Evolutionary conservation across 2,113 vertebrate genomes (phyloP).

Genomic region (mouse (Mus musculus)): GRCm39 chr11:47825001-47825500

Average conservation of each 20-base stretch:
- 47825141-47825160: background rate
- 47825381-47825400: background rate
- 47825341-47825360: background rate
- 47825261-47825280: background rate
- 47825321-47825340: background rate
- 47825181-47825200: background rate
- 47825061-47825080: too few relatives aligned
- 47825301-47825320: background rate
- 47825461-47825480: background rate
- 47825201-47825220: background rate
- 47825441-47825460: background rate
- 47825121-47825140: too few relatives aligned
- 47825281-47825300: background rate
- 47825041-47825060: too few relatives aligned
- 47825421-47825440: background rate
- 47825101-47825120: too few relatives aligned
- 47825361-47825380: background rate
- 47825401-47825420: background rate
- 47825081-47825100: too few relatives aligned
- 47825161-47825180: background rate
- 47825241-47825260: background rate
- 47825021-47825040: too few relatives aligned
- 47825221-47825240: background rate
- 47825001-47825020: too few relatives aligned
- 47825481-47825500: background rate